A percentile compares a stretch with the other conserved stretches of the same genome.
These are phyloP conservation scores for Drosophila novamexicana DNA, from an alignment of 1,140 invertebrate genomes.

Conservation along the genomic window DNA sequence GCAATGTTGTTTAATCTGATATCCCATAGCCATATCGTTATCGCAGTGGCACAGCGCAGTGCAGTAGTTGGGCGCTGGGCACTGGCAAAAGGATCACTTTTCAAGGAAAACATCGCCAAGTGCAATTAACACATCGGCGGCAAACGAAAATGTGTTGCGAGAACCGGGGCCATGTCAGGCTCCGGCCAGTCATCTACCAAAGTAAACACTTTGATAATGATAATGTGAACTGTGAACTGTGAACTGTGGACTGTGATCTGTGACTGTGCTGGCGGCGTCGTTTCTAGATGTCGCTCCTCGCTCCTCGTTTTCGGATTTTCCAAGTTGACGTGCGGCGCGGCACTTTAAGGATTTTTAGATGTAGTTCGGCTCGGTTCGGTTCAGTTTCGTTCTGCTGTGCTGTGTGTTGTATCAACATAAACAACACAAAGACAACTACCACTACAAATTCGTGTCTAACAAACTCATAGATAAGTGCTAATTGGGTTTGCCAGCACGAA, in stretches of 20 bases:
- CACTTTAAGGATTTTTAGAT: conserved; percentile 56
- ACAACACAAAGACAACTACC: conserved; percentile 19
- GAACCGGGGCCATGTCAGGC: background rate
- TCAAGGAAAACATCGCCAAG: conserved; percentile 79
- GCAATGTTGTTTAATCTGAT: conserved; percentile 69
- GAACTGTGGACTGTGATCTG: conserved; percentile 43
- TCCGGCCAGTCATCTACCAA: conserved; percentile 10
- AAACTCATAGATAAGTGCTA: conserved; percentile 73
- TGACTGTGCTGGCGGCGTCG: conserved; percentile 38
- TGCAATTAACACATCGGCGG: conserved; percentile 74
- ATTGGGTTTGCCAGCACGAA: conserved; percentile 63
- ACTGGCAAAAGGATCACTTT: conserved; percentile 70
- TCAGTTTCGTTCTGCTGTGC: background rate
- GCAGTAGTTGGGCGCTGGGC: conserved; percentile 31
- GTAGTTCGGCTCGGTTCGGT: background rate
- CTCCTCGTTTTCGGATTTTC: conserved; percentile 37
- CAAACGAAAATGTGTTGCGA: conserved; percentile 47
- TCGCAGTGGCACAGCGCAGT: conserved; percentile 26
- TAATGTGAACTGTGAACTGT: conserved; percentile 62
- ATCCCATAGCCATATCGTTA: conserved; percentile 52
- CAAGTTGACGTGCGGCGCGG: conserved; percentile 52
- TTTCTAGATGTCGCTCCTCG: conserved; percentile 31
- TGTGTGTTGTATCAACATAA: conserved; percentile 63
- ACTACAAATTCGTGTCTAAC: conserved; percentile 52
- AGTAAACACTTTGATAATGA: conserved; percentile 74